Base-by-base conservation (phyloP, 2,797 vertebrate genomes). In the Sebastes reedi region DNA sequence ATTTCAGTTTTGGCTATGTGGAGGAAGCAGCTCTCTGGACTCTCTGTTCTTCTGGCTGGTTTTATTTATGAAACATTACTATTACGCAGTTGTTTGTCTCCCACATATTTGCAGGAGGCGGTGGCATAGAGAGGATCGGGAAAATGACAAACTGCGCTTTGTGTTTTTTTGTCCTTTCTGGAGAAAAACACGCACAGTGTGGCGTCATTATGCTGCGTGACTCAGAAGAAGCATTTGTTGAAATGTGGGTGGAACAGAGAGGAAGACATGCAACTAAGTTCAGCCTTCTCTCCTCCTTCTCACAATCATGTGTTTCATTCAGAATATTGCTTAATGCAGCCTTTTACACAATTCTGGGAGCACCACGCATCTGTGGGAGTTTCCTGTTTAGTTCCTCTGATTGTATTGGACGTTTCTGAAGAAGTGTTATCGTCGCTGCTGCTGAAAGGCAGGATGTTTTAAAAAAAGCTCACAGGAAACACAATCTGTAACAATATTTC, bases 221-320 rank as follows among this genome's bases (percentile, higher is more conserved):
- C 71, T 94, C 92, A 94, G 82, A 90, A 52, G 67, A 72, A 64
- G 79, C 84, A 85, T 88, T 87, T 83, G 84, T 71, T 85, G 34
- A 80, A 67, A 85, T 79, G 91, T 92, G 88, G 91, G 89, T 66
- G 90, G 90, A 83, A 79, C 42, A 72, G 74, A 85, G 64, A 89
- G 84, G 79, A 42, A 79, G 67, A 68, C 77, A 39, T 83, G 80
- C 18, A 7, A 79, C 24, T 22, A 68, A 69, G 67, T 56, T 67
- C 81, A 86, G 74, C 79, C 73, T 71, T 56, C 70, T 81, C 50
- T 52, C 46, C 18, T 50, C 46, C 46, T 46, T 18, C 3, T 78
- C 71, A 78, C 66, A 83, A 80, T 81, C 82, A 67, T 88, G 79
- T 32, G 34, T 72, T 71, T 86, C 64, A 76, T 82, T 86, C 27